A percentile compares a stretch with the other conserved stretches of the same genome.
These are phyloP conservation scores for Oryzias javanicus DNA, from an alignment of 2,113 vertebrate species.

Conservation along the genomic window DNA sequence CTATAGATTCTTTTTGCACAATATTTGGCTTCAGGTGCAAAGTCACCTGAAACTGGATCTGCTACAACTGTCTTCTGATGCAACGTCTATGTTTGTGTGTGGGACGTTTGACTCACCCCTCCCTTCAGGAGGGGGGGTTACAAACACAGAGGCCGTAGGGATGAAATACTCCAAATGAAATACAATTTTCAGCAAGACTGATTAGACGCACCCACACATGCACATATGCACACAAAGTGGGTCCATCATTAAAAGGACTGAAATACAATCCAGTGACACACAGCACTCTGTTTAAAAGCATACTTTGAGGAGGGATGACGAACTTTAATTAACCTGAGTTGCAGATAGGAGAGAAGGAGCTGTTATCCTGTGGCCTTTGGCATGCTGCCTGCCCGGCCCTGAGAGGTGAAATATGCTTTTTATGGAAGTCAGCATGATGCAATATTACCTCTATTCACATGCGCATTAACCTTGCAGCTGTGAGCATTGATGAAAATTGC, in stretches of 20 bases:
- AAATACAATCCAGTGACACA: slow-evolving; percentile 69
- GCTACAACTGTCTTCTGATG: slow-evolving; percentile 35
- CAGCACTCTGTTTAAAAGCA: slow-evolving; percentile 76
- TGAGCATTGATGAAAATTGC: slow-evolving; percentile 44
- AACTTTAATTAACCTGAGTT: slow-evolving; percentile 71
- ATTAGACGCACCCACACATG: slow-evolving; percentile 16
- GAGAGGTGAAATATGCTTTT: slow-evolving; percentile 64
- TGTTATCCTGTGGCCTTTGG: slow-evolving; percentile 66
- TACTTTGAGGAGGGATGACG: slow-evolving; percentile 59
- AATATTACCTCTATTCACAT: slow-evolving; percentile 49
- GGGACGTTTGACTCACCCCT: slow-evolving; percentile 25
- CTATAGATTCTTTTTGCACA: slow-evolving; percentile 24
- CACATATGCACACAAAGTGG: slow-evolving; percentile 32
- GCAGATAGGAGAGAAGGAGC: slow-evolving; percentile 48
- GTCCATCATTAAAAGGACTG: slow-evolving; percentile 61
- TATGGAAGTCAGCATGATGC: slow-evolving; percentile 54
- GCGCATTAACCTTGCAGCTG: slow-evolving; percentile 70
- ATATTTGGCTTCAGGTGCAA: slow-evolving; percentile 23
- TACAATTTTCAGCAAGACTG: slow-evolving; percentile 26
- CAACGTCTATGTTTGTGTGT: slow-evolving; percentile 27
- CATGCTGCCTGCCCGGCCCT: slow-evolving; percentile 46
- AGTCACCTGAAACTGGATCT: slow-evolving; percentile 37
- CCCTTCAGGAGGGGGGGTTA: slow-evolving; percentile 11
- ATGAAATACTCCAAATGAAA: slow-evolving; percentile 29
- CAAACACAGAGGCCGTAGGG: not conserved